These are phyloP conservation scores for Brachionus rotundiformis DNA, from an alignment of 1,140 invertebrate species.

Conservation along the genomic window DNA sequence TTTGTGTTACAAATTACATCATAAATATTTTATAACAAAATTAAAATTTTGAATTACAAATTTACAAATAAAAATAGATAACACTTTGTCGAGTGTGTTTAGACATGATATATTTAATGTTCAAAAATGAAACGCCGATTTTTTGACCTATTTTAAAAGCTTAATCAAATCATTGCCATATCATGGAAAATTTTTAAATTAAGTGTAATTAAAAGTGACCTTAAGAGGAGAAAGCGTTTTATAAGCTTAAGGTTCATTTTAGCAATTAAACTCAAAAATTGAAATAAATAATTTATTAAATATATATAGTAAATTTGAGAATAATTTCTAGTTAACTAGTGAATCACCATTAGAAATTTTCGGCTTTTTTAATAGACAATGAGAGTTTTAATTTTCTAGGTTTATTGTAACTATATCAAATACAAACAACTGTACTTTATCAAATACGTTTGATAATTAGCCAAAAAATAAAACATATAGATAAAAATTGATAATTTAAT, in stretches of 20 bases:
- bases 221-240: neutral
- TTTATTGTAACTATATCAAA: neutral
- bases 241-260: neutral
- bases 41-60: neutral
- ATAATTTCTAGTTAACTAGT: too few species aligned
- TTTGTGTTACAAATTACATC: neutral
- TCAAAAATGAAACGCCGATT: neutral
- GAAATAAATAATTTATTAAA: neutral
- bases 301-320: too few species aligned
- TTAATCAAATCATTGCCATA: neutral
- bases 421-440: constrained; percentile 11
- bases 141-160: neutral
- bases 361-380: neutral
- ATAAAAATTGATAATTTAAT: neutral
- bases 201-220: neutral
- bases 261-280: neutral
- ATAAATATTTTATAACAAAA: neutral
- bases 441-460: neutral
- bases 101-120: constrained; percentile 1
- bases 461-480: neutral
- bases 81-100: neutral
- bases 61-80: neutral
- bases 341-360: neutral
- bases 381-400: neutral
- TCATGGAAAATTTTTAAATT: neutral